Evolutionary conservation across 37 sponge, comb jelly and placozoan species (phyloP), one percentile per base, ranked within the genome.

Genomic region (Halichondria panicea): DNA sequence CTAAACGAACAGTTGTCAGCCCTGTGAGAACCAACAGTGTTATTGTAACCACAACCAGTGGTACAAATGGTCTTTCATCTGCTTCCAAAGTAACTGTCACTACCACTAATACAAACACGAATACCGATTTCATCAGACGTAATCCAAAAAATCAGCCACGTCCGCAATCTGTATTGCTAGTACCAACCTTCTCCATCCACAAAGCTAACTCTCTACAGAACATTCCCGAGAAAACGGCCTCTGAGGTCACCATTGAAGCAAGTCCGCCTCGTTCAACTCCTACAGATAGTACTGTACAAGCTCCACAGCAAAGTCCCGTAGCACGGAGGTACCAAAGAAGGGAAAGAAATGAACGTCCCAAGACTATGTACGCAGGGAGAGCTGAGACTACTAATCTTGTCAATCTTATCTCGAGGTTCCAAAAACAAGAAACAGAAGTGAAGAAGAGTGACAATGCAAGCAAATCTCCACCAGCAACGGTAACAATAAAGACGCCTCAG

Each of bases 341-440:
- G 59, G 60, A 42, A 25, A 61, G 72, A n/a, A 44, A 64, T 21
- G 65, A 81, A 19, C 63, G 73, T 27, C 68, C 74, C 28, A 55
- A 74, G 66, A 66, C 73, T 50, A 64, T 73, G 66, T 71, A 39
- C 31, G 68, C 62, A 33, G 44, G 66, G 31, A 18, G 27, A 11
- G 24, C 75, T 21, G 68, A 73, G 43, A 42, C 68, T 27, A 38
- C 40, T 13, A 74, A 42, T 55, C 65, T 75, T 2, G 68, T 56
- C 74, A 65, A 55, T 28, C 31, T 83, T 35, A 66, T 83, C 39
- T 68, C 83, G 5, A 83, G 31, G 42, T 28, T 75, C 18, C 83
- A 83, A 38, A 61, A 83, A 39, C 40, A 67, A 33, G 75, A 74
- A 27, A 48, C 12, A 24, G 56, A 53, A 28, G 73, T 56, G 58